These are phyloP conservation scores for Sparus aurata DNA, from an alignment of 2,797 vertebrate species.

Conservation along the genomic window DNA sequence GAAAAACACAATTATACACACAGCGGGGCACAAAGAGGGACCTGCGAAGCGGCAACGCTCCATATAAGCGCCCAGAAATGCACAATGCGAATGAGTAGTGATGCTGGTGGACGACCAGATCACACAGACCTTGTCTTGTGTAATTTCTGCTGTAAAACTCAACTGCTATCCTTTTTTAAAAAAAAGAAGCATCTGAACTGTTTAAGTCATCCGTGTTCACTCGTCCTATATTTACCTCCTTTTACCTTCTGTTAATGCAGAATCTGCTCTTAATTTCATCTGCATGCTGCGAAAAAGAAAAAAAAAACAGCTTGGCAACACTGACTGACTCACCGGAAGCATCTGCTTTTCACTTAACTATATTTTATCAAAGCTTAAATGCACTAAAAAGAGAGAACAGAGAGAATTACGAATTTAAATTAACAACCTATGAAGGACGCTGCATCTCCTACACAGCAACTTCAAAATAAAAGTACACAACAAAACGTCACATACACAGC, in stretches of 20 bases:
- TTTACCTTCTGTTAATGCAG: not conserved
- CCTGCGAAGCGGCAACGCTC: slow-evolving; percentile 23
- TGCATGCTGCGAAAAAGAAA: not conserved
- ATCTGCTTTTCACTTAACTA: not conserved
- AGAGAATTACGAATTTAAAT: not conserved
- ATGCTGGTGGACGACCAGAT: slow-evolving; percentile 48
- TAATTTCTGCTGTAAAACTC: slow-evolving; percentile 15
- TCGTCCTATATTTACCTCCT: not conserved
- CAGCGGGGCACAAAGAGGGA: slow-evolving; percentile 28
- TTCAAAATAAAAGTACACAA: not conserved
- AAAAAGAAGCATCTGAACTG: not conserved
- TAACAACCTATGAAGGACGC: not conserved
- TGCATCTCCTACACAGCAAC: not conserved
- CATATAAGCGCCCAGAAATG: slow-evolving; percentile 37
- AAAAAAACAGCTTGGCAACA: not conserved
- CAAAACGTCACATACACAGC: not conserved
- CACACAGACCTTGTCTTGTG: slow-evolving; percentile 22
- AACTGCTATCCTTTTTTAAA: not conserved
- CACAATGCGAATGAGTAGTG: slow-evolving; percentile 40
- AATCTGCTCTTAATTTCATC: not conserved
- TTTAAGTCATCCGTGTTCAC: not conserved
- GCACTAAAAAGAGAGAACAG: not conserved
- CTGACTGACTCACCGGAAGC: not conserved
- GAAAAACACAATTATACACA: slow-evolving; percentile 34
- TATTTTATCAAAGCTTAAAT: not conserved